phyloP scores from a whole-genome alignment of 2,888 invertebrate species.

The Dryadula phaetusa region DNA sequence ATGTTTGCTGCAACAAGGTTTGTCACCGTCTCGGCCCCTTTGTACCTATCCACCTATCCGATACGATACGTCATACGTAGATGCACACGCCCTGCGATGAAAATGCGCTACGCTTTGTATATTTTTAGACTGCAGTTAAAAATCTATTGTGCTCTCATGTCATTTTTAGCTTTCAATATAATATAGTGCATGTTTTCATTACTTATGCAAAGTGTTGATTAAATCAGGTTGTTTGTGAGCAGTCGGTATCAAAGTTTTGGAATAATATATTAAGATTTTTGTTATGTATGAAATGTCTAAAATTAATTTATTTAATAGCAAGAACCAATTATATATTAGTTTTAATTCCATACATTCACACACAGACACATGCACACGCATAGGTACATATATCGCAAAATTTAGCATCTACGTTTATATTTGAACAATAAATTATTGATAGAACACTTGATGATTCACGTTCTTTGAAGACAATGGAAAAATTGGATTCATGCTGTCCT shows the following conservation, averaged over 20 bases:
- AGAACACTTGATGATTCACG: slow-evolving; percentile 18
- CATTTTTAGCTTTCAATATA: slow-evolving; percentile 40
- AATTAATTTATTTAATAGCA: neutral
- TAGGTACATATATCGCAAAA: neutral
- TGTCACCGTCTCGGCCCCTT: slow-evolving; percentile 27
- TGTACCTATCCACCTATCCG: slow-evolving; percentile 30
- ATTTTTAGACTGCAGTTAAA: slow-evolving; percentile 45
- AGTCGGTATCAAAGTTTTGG: neutral
- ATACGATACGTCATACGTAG: slow-evolving; percentile 42
- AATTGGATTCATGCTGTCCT: slow-evolving; percentile 16
- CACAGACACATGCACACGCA: neutral
- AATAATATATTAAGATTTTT: neutral
- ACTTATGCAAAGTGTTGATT: slow-evolving; percentile 3
- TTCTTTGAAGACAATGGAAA: slow-evolving; percentile 24
- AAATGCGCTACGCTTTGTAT: slow-evolving; percentile 44
- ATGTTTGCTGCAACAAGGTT: slow-evolving; percentile 34
- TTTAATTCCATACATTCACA: too few species aligned
- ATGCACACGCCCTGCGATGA: slow-evolving; percentile 45
- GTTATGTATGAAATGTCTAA: too few species aligned
- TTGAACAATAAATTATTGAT: slow-evolving; percentile 23
- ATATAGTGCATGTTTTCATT: slow-evolving; percentile 18
- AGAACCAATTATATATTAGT: too few species aligned
- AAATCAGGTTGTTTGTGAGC: neutral
- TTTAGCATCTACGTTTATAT: slow-evolving; percentile 2
- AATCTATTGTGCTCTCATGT: slow-evolving; percentile 41